Conservation (phyloP, 2,797 vertebrate species). For the Chlorospingus flavigularis region DNA sequence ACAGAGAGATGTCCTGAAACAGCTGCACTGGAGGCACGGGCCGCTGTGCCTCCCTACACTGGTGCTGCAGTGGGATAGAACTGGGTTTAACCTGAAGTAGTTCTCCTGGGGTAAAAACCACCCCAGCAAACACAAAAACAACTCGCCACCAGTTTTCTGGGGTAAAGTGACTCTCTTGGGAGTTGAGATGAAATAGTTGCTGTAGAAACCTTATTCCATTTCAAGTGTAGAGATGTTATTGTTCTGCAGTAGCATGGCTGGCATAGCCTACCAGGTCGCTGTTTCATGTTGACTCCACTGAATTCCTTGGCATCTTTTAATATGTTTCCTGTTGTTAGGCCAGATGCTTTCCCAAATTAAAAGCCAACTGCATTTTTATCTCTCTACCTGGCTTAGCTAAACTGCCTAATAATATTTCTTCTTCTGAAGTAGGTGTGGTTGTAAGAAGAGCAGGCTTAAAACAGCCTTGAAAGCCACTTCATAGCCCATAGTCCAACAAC, state of each 20-base stretch:
- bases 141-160: not conserved
- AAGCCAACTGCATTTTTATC: not conserved
- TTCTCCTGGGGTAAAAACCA: not conserved
- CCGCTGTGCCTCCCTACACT: not conserved
- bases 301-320: not conserved
- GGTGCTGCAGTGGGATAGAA: not conserved
- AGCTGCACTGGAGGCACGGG: accelerated
- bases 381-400: not conserved
- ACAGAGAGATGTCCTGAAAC: not conserved
- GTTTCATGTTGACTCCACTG: not conserved
- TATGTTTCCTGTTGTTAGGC: not conserved
- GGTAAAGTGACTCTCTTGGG: not conserved
- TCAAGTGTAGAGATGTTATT: not conserved
- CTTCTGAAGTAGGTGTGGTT: not conserved
- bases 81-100: not conserved
- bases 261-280: not conserved
- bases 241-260: not conserved
- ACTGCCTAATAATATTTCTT: not conserved
- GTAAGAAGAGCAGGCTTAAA: conserved; percentile 15
- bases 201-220: not conserved
- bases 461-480: not conserved
- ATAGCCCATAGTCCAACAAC: not conserved
- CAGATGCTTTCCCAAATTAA: not conserved
- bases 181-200: not conserved
- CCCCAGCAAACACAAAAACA: not conserved